Evolutionary conservation across 2,888 invertebrate genomes (phyloP).

Genomic region (Erannis defoliaria): DNA sequence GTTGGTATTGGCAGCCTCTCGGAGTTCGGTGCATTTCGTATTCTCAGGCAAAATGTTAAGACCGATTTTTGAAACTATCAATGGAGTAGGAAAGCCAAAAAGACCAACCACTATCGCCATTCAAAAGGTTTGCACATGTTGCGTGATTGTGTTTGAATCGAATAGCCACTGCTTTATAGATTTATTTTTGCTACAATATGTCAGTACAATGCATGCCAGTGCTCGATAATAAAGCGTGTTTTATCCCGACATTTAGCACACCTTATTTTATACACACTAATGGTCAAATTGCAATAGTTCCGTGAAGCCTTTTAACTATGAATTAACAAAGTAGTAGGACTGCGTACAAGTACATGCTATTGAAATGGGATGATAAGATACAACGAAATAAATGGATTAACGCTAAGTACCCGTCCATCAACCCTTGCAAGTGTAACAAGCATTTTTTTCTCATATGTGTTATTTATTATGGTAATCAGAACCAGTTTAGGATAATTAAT

Average conservation of each 20-base stretch:
- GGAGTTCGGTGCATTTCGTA: constrained; percentile 18
- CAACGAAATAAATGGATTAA: constrained; percentile 34
- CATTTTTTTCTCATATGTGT: constrained; percentile 45
- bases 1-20: constrained; percentile 24
- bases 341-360: constrained; percentile 17
- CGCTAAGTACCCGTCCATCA: constrained; percentile 39
- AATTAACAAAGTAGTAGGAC: constrained; percentile 12
- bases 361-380: constrained; percentile 31
- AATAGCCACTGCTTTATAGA: constrained; percentile 8
- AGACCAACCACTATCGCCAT: constrained; percentile 21
- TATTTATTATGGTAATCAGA: constrained; percentile 56
- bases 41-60: constrained; percentile 27
- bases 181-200: constrained; percentile 21
- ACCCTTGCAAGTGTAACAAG: constrained; percentile 42
- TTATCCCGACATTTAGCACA: neutral
- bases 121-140: constrained; percentile 33
- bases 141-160: constrained; percentile 28
- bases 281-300: constrained; percentile 13
- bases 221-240: neutral
- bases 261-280: constrained; percentile 8
- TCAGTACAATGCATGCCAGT: constrained; percentile 4
- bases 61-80: constrained; percentile 20
- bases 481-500: neutral
- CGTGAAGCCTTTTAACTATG: neutral
- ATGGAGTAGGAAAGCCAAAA: constrained; percentile 29